Percentiles rank a stretch among this genome's conserved stretches.
phyloP scores from a whole-genome alignment of 2,113 vertebrate species.

The Odontophorus gujanensis region DNA sequence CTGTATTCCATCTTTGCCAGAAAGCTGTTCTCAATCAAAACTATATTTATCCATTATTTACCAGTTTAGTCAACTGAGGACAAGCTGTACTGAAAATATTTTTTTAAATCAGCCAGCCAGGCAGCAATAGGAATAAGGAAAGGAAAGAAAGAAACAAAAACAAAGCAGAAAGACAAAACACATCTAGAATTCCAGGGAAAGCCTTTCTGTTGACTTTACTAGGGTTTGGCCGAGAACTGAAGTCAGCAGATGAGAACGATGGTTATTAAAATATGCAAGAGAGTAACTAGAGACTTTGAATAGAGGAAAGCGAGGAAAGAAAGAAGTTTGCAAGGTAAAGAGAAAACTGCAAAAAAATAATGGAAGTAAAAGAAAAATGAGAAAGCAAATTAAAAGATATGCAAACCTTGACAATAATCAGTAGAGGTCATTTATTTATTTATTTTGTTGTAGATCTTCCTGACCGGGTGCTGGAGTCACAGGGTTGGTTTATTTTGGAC shows the following conservation, averaged over 20 bases:
- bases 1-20: slow-evolving; percentile 13
- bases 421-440: background rate
- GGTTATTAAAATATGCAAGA: background rate
- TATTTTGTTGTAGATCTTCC: background rate
- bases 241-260: background rate
- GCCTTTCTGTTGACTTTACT: slow-evolving; percentile 25
- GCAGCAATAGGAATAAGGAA: background rate
- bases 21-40: slow-evolving; percentile 53
- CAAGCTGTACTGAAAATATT: slow-evolving; percentile 56
- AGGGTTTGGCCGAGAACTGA: background rate
- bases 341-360: background rate
- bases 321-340: background rate
- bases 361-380: background rate
- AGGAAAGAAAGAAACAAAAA: slow-evolving; percentile 21
- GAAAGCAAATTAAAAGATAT: background rate
- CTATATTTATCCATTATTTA: slow-evolving; percentile 65
- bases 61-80: slow-evolving; percentile 45
- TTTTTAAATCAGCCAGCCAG: slow-evolving; percentile 40
- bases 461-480: background rate
- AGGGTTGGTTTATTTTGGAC: background rate
- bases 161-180: background rate
- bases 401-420: background rate
- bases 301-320: background rate
- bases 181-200: background rate
- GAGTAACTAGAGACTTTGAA: background rate